phyloP scores from a whole-genome alignment of 2,888 invertebrate species.

The Ennomos fuscantarius region DNA sequence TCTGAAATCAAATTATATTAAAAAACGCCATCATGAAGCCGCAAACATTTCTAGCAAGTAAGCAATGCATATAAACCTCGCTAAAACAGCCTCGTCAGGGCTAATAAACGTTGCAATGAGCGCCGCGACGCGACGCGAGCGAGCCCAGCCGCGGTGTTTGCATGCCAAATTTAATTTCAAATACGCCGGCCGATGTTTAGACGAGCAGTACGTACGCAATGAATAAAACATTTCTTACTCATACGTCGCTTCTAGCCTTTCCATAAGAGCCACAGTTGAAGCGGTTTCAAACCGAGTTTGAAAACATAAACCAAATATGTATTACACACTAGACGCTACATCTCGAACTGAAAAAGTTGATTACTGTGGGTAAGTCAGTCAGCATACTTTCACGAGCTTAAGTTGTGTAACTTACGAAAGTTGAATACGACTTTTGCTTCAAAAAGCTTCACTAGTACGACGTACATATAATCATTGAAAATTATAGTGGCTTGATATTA shows the following conservation, averaged over 20 bases:
- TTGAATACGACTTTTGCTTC: no score
- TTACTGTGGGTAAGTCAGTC: no score
- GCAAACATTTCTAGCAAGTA: background rate
- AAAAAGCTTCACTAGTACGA: no score
- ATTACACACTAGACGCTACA: no score
- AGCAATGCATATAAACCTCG: slow-evolving; percentile 4
- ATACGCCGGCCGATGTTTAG: slow-evolving; percentile 72
- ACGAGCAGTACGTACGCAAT: slow-evolving; percentile 71
- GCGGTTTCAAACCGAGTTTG: slow-evolving; percentile 12
- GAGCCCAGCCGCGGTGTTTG: slow-evolving; percentile 62
- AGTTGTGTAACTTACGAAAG: no score
- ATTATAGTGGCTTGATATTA: no score
- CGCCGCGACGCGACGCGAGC: slow-evolving; percentile 20
- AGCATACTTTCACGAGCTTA: no score
- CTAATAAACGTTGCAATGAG: slow-evolving; percentile 24
- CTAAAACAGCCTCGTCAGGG: background rate
- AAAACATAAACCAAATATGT: no score
- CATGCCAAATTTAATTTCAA: slow-evolving; percentile 79
- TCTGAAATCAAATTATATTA: no score
- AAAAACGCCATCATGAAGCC: background rate
- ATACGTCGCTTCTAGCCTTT: slow-evolving; percentile 68
- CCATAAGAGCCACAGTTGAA: slow-evolving; percentile 47
- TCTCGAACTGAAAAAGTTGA: no score
- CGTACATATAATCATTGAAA: no score
- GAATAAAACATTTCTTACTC: slow-evolving; percentile 80